Percentiles rank a stretch among this genome's conserved stretches.
Conservation (phyloP, 2,888 invertebrate species). For the Vesta saturnalis region DNA sequence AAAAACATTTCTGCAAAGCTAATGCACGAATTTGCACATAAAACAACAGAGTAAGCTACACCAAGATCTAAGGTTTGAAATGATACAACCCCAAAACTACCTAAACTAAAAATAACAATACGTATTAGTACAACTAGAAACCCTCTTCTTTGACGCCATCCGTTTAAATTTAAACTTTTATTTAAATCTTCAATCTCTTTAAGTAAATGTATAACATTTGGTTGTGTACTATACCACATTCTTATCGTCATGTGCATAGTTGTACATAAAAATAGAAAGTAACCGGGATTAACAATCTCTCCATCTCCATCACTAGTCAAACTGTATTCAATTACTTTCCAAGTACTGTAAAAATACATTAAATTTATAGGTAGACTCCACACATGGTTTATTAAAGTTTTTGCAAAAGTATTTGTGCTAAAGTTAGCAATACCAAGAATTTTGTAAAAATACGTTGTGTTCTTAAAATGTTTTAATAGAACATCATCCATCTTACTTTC, state of each 20-base stretch:
- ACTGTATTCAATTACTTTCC: not conserved
- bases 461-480: not conserved
- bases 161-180: not conserved
- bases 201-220: too few relatives aligned
- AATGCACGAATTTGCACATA: too few relatives aligned
- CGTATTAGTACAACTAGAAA: too few relatives aligned
- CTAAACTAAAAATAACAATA: too few relatives aligned
- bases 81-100: too few relatives aligned
- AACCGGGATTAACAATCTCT: not conserved
- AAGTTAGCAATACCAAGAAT: not conserved
- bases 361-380: not conserved
- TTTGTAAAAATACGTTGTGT: not conserved
- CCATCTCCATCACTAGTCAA: not conserved
- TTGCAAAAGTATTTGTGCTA: not conserved
- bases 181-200: too few relatives aligned
- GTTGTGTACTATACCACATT: too few relatives aligned
- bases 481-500: not conserved
- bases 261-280: not conserved
- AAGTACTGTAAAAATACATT: not conserved
- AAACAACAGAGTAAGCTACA: too few relatives aligned
- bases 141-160: too few relatives aligned
- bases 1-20: too few relatives aligned
- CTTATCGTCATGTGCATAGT: not conserved
- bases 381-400: not conserved
- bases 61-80: too few relatives aligned